Conservation (phyloP, 2,888 invertebrate genomes). For the Heliconius ethilla region DNA sequence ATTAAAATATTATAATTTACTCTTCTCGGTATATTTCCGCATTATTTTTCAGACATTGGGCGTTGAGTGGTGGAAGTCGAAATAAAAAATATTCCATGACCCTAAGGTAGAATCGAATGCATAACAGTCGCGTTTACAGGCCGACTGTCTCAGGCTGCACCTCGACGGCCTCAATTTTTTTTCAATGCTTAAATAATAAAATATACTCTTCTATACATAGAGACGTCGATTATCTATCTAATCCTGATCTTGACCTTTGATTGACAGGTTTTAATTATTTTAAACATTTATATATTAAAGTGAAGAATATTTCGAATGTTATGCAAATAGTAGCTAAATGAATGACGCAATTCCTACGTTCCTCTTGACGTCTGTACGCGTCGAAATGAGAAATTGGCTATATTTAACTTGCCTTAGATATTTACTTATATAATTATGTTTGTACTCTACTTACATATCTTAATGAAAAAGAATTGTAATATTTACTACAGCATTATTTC, state of each 20-base stretch:
- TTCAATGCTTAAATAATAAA: no score
- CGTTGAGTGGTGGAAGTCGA: no score
- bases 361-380: constrained; percentile 27
- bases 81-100: no score
- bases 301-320: constrained; percentile 13
- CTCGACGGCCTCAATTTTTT: no score
- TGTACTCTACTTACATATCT: not conserved
- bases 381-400: constrained; percentile 33
- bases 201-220: not conserved
- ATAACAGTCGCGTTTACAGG: no score
- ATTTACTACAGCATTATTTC: not conserved
- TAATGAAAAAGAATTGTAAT: not conserved
- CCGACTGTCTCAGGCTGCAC: no score
- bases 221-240: not conserved
- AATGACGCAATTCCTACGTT: constrained; percentile 34
- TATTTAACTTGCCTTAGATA: constrained; percentile 32
- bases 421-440: constrained; percentile 5
- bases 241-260: constrained; percentile 9
- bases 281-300: not conserved
- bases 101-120: no score
- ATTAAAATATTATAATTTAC: constrained; percentile 5
- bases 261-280: not conserved
- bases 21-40: not conserved
- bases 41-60: no score
- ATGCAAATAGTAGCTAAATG: constrained; percentile 36